phyloP scores from a whole-genome alignment of 2,888 invertebrate genomes.

The Seira sanloemensis region DNA sequence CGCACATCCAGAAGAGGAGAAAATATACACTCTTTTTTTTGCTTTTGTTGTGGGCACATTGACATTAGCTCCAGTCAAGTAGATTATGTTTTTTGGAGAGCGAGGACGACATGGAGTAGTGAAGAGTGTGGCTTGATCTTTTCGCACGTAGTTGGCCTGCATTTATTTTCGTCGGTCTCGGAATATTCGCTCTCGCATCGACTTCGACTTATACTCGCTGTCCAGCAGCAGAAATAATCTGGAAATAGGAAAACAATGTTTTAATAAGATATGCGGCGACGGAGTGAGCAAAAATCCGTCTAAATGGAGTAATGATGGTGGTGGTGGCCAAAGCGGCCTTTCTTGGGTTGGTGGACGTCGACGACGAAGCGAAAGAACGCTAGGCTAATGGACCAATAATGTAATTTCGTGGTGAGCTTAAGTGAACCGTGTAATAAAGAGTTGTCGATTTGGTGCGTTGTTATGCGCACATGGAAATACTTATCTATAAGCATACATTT shows the following conservation, averaged over 20 bases:
- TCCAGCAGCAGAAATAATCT: slow-evolving; percentile 10
- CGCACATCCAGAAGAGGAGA: not conserved
- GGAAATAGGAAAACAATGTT: not conserved
- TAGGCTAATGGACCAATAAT: slow-evolving; percentile 53
- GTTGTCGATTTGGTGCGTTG: too few relatives aligned
- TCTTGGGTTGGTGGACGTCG: slow-evolving; percentile 28
- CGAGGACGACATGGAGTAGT: not conserved
- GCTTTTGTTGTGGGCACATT: not conserved
- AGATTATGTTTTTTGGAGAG: not conserved
- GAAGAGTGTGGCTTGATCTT: not conserved
- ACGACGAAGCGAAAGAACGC: slow-evolving; percentile 45
- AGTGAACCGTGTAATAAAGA: not conserved
- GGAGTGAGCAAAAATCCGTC: not conserved
- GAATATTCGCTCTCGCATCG: slow-evolving; percentile 1
- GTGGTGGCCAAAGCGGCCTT: not conserved
- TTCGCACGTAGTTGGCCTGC: not conserved
- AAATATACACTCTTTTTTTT: not conserved
- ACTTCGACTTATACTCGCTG: not conserved
- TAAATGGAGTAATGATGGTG: not conserved
- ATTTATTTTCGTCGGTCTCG: not conserved
- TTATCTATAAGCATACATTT: too few relatives aligned
- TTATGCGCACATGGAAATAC: too few relatives aligned
- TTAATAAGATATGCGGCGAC: slow-evolving; percentile 1
- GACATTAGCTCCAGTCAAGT: not conserved
- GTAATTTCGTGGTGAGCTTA: slow-evolving; percentile 8